Conservation (phyloP, 2,888 invertebrate genomes). For the Sinohyriopsis cumingii region DNA sequence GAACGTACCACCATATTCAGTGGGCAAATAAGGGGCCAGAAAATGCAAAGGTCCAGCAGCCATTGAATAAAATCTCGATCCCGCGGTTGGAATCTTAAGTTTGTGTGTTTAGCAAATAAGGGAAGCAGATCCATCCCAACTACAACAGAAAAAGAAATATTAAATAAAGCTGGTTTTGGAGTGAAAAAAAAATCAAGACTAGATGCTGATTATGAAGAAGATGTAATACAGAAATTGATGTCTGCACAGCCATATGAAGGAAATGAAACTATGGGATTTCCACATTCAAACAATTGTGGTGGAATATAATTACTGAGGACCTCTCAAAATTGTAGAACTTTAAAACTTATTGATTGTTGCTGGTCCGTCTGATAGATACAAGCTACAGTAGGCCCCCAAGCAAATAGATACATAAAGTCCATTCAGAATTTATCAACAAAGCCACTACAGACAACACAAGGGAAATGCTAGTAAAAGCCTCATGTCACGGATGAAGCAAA, state of each 20-base stretch:
- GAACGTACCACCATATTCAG: too few relatives aligned
- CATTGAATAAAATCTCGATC: neutral
- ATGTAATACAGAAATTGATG: slow-evolving; percentile 4
- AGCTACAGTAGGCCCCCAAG: neutral
- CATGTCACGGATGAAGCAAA: too few relatives aligned
- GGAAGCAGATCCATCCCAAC: neutral
- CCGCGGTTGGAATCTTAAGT: neutral
- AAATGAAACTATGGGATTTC: neutral
- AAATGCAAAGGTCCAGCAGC: neutral
- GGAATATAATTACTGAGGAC: slow-evolving; percentile 4
- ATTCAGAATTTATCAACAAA: neutral
- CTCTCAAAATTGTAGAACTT: neutral
- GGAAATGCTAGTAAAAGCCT: too few relatives aligned
- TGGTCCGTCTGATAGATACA: neutral
- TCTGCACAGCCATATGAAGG: neutral
- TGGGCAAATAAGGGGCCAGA: too few relatives aligned
- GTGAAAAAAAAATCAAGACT: slow-evolving; percentile 2
- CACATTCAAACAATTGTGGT: neutral
- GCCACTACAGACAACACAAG: neutral
- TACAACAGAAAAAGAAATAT: slow-evolving; percentile 3
- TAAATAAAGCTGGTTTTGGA: slow-evolving; percentile 1
- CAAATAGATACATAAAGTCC: neutral
- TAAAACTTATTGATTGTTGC: neutral
- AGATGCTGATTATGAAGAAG: neutral
- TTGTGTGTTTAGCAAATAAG: slow-evolving; percentile 6